Conservation (phyloP, 2,797 vertebrate genomes). For the Pagetopsis macropterus region DNA sequence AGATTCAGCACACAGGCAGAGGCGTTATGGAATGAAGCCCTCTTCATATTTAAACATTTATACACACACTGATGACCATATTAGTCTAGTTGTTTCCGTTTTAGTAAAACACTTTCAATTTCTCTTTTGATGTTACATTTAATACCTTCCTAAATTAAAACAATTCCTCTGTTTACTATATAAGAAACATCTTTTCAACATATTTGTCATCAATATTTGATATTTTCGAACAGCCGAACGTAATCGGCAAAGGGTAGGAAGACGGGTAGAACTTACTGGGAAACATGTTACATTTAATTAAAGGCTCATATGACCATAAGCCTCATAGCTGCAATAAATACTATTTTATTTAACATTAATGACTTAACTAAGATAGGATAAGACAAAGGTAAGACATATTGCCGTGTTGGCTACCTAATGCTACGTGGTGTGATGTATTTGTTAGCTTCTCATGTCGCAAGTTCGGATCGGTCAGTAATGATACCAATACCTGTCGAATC, state of each 20-base stretch:
- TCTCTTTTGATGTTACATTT: background rate
- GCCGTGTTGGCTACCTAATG: no score
- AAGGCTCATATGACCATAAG: background rate
- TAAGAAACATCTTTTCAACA: background rate
- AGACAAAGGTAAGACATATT: no score
- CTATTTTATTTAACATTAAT: rapidly evolving
- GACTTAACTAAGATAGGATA: background rate
- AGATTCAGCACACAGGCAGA: conserved; percentile 3
- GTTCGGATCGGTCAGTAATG: no score
- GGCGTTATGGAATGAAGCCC: background rate
- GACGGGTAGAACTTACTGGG: background rate
- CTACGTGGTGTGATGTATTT: no score
- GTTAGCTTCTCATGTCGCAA: no score
- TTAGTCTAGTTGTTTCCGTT: background rate
- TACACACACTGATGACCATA: background rate
- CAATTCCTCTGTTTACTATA: background rate
- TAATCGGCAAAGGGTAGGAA: no score
- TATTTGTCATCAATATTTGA: background rate
- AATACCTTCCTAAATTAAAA: background rate
- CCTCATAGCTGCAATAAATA: no score
- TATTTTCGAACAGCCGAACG: background rate
- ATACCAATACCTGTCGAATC: no score
- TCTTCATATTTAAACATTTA: conserved; percentile 14
- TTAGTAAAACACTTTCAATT: background rate
- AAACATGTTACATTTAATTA: background rate